Base-by-base conservation (phyloP, 1,140 invertebrate genomes). In the Caenorhabditis tropicalis region DNA sequence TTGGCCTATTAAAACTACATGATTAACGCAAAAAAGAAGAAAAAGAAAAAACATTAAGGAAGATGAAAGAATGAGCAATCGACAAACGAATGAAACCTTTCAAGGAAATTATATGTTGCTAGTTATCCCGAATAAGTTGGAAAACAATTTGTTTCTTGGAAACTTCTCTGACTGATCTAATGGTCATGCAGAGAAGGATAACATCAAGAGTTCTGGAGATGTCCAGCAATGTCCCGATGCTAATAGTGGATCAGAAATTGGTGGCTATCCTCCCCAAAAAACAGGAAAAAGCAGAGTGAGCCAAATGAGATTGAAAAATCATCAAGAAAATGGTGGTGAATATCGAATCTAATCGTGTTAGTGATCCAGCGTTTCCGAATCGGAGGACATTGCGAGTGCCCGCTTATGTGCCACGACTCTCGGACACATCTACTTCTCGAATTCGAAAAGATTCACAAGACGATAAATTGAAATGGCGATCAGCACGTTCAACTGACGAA, bases 271-370 rank as follows among this genome's bases (percentile, higher is more conserved):
- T 21, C n/a, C 36, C n/a, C 21, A 43, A 39, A 74, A 43, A 43
- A 43, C 39, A 43, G 6, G 0, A 19, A 10, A 39, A 43, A 74
- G n/a, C 12, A 24, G 10, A 1, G 65, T 21, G 36, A n/a, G 36
- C n/a, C 33, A 24, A 74, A 43, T 21, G 24, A 43, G 36, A 74
- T 74, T 43, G 65, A 12, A 29, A 43, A 74, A 74, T 74, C 19
- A 65, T 65, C 58, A 65, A 27, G 3, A 27, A 36, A 74, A 74
- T 74, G 21, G 65, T 43, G 65, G 19, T 43, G 36, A 74, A 43
- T 74, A 74, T 74, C 15, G 65, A 74, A 31, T 31, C 65, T 74
- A 74, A 74, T 74, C 36, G 65, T 15, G 33, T 74, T 74, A 43
- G 65, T 74, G 65, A 74, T 74, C 36, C 36, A 36, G n/a, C 36